Evolutionary conservation across 2,888 invertebrate genomes (phyloP).

Genomic region (Protophormia terraenovae): DNA sequence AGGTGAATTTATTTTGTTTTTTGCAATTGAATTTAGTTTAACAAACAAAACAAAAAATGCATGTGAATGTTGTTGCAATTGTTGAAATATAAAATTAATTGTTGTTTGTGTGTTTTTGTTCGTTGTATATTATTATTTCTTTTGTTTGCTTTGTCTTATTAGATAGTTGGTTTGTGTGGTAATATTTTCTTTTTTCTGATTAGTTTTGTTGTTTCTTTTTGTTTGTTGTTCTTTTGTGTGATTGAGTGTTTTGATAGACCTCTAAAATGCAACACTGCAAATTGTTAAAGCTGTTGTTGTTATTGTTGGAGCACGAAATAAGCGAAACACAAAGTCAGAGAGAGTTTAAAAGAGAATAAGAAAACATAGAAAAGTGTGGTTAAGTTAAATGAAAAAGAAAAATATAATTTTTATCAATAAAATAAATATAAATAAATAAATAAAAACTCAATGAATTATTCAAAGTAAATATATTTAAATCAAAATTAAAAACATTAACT

Average conservation of each 20-base stretch:
- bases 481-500: conserved; percentile 9
- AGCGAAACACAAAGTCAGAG: conserved; percentile 58
- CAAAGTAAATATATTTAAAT: conserved; percentile 10
- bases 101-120: conserved; percentile 57
- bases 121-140: background rate
- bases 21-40: conserved; percentile 21
- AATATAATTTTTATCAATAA: conserved; percentile 63
- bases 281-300: conserved; percentile 8
- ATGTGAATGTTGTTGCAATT: conserved; percentile 39
- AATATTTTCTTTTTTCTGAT: background rate
- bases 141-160: conserved; percentile 51
- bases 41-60: conserved; percentile 32
- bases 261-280: conserved; percentile 50
- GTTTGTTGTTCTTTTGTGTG: conserved; percentile 1
- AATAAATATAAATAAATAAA: conserved; percentile 55
- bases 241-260: conserved; percentile 1
- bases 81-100: background rate
- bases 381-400: conserved; percentile 63
- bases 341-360: conserved; percentile 48
- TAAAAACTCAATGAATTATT: conserved; percentile 1
- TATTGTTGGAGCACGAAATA: conserved; percentile 29
- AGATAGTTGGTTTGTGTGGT: conserved; percentile 19
- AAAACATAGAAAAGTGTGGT: conserved; percentile 69
- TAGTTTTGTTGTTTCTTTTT: conserved; percentile 14
- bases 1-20: conserved; percentile 61